Base-by-base conservation (phyloP, 2,888 invertebrate species). In the Melieria picta region DNA sequence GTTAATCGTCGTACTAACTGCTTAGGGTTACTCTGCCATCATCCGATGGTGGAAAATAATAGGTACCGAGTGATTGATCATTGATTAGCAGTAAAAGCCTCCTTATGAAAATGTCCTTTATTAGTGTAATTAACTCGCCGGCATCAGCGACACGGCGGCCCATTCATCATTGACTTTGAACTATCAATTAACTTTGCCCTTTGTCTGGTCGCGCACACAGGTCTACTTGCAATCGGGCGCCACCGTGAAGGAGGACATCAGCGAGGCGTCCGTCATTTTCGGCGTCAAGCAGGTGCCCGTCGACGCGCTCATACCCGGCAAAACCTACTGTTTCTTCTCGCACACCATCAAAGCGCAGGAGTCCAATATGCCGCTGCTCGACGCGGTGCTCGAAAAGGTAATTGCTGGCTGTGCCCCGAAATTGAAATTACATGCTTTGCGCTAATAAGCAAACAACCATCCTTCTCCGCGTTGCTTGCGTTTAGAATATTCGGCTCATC, bases 301-400 rank as follows among this genome's bases (percentile, higher is more conserved):
- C 7, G 97, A 98, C 82, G 91, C 94, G 56, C 89, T 99, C 9
- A 93, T 98, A 74, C 97, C 98, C 0, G 93, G 98, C 83, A 98
- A 98, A 88, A 99, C 99, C 0, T 99, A 99, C 84, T 98, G 97
- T 81, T 95, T 99, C 87, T 99, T 99, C 87, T 99, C 99, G 0
- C 99, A 99, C 86, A 99, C 99, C 0, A 99, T 99, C 80, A 99
- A 99, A 87, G 99, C 98, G 0, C 99, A 99, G 87, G 97, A 98
- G 83, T 93, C 93, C 56, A 99, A 99, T 85, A 99, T 99, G 99
- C 93, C 97, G 0, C 90, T 99, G 79, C 87, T 99, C 77, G 99
- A 99, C 86, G 96, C 98, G 5, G 93, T 99, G 76, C 87, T 99
- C 68, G 97, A 98, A 82, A 98, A 97, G 82, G 85, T 85, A 62